Base-by-base conservation (phyloP, 2,888 invertebrate genomes). In the Apocheima hispidaria region DNA sequence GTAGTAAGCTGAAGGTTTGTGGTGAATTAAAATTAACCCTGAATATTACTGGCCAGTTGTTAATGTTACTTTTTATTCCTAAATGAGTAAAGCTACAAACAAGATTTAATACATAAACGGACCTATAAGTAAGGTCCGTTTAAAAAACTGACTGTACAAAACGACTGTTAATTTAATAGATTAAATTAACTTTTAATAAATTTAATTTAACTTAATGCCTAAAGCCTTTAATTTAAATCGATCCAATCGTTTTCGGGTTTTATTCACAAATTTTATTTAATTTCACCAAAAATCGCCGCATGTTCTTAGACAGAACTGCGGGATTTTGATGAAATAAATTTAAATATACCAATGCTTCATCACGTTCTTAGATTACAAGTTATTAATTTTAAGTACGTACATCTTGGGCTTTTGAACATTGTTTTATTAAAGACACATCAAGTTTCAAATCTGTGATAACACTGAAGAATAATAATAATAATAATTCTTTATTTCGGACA, bases 261-360 rank as follows among this genome's bases (percentile, higher is more conserved):
- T 67, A 72, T 68, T 69, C 58, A 70, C 52, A 66, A 57, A 10
- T 65, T 71, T 71, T 46, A 44, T 53, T 20, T 4, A 40, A 20
- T 40, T 75, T 72, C 74, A 55, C 66, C 59, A 69, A 74, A 65
- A 74, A 84, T 84, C 84, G 66, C 80, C 80, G 77, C 74, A 63
- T 84, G 82, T 84, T 85, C 85, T 67, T 76, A 50, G 43, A 75
- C 41, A 77, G 83, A 86, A 86, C 76, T 82, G 76, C 77, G 80
- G 81, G 83, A 86, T 85, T 72, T 72, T 68, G 72, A 72, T 60
- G 67, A 76, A 74, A 69, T 16, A 46, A 36, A 30, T 46, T 55
- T 50, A 44, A 52, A 55, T 52, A 14, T 56, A 63, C 28, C 50
- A 56, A 54, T 49, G 28, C 26, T 56, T 48, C 53, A 53, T 52